A percentile compares a stretch with the other conserved stretches of the same genome.
Conservation (phyloP, 2,797 vertebrate genomes). For the Rhinatrema bivittatum region DNA sequence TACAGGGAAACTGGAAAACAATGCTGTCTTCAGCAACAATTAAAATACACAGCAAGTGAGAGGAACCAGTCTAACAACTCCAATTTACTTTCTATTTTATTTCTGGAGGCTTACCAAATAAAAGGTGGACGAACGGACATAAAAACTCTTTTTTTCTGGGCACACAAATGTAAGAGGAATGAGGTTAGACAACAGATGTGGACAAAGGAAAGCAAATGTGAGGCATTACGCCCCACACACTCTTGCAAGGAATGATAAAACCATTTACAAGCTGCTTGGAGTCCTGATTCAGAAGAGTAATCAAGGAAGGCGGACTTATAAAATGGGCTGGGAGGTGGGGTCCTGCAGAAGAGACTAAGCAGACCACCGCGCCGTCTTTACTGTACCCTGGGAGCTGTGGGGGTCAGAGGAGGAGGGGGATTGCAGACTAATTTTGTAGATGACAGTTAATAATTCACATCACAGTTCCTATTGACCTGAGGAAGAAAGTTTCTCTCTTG, state of each 20-base stretch:
- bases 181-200: slow-evolving; percentile 68
- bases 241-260: slow-evolving; percentile 59
- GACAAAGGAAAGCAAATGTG: slow-evolving; percentile 33
- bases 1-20: too few species aligned
- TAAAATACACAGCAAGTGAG: not conserved
- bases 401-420: too few species aligned
- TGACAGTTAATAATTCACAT: slow-evolving; percentile 37
- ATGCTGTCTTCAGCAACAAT: not conserved
- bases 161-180: slow-evolving; percentile 61
- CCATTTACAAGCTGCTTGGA: slow-evolving; percentile 68
- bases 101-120: slow-evolving; percentile 24
- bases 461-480: too few species aligned
- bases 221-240: slow-evolving; percentile 39
- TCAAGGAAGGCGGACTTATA: slow-evolving; percentile 52
- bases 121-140: slow-evolving; percentile 30
- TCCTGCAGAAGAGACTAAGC: slow-evolving; percentile 58
- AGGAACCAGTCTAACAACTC: not conserved
- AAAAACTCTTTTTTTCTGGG: slow-evolving; percentile 29
- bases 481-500: too few species aligned
- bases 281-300: slow-evolving; percentile 57
- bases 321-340: slow-evolving; percentile 42
- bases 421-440: slow-evolving; percentile 23
- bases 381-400: slow-evolving; percentile 12
- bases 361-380: slow-evolving; percentile 45
- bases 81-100: slow-evolving; percentile 7